Evolutionary conservation across 1,140 invertebrate genomes (phyloP), one percentile per base, ranked within the genome.

Genomic region (Lepidostoma basale): DNA sequence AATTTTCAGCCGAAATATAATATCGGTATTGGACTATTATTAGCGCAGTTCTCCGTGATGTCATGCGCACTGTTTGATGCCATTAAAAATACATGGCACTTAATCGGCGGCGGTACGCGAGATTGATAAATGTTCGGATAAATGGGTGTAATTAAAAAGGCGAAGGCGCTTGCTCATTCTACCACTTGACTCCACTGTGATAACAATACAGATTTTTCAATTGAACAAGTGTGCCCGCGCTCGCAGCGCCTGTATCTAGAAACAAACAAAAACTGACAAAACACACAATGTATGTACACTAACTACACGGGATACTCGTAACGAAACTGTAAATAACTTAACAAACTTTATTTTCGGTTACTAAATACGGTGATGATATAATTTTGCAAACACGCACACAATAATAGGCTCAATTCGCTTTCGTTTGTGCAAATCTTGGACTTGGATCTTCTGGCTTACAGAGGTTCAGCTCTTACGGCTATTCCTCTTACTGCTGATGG

Each of bases 101-200:
- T 62, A 62, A 62, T 62, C 40, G 59, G 22, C 16, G 14, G 59
- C 40, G 59, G 59, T 26, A 44, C 36, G 59, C 40, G 30, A 26
- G 59, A 62, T 62, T 62, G 59, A 62, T 62, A 44, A 62, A 62
- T 62, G 59, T 18, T 5, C 28, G 40, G 59, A 62, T 62, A 44
- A 62, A 62, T 62, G 59, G 36, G 12, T 44, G 40, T 26, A 62
- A 62, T 62, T 62, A 62, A 62, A 62, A 62, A 62, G 39, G 40
- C 59, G 59, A 45, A 62, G 59, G 59, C 59, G 59, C 25, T 44
- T 22, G 36, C 59, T 45, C 40, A 28, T 62, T 44, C 59, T 12
- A 26, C 36, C 59, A 62, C 59, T 62, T 62, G 59, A 62, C 59
- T 62, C 25, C 59, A 44, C 59, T 44, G 16, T 62, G 25, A 44